Base-by-base conservation (phyloP, 2,113 vertebrate genomes). In the Cebidichthys violaceus region DNA sequence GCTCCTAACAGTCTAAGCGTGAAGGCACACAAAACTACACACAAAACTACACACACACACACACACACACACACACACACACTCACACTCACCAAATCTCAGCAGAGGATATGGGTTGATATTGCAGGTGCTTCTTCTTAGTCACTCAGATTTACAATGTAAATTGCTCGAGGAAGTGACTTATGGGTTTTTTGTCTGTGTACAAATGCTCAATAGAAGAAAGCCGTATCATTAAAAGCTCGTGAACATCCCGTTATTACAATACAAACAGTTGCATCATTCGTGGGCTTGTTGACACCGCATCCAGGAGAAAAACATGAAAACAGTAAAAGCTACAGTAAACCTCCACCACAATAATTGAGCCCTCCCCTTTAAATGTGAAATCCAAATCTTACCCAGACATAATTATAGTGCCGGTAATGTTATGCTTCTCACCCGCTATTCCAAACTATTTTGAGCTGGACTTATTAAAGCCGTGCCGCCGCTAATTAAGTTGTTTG, bases 401-500 rank as follows among this genome's bases (percentile, higher is more conserved):
- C 79, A 29, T 91, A 91, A 93, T 93, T 91, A 91, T 80, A 79
- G 85, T 41, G 60, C 64, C 65, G 77, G 13, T 75, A 73, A 78
- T 84, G 74, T 87, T 85, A 77, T 79, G 72, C 86, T 88, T 88
- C 73, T 82, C 79, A 70, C 55, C 35, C 37, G 27, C 62, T 87
- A 86, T 91, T 81, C 86, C 55, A 73, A 92, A 92, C 88, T 90
- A 92, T 92, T 88, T 90, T 83, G 72, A 93, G 90, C 62, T 75
- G 75, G 90, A 90, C 75, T 91, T 93, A 93, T 92, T 94, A 86
- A 92, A 91, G 83, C 74, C 68, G 18, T 69, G 71, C 79, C 22
- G 75, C 83, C 76, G 84, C 75, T 93, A 93, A 95, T 94, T 88
- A 93, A 89, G 83, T 90, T 94, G 91, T 95, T 95, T 95, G 92